Evolutionary conservation across 2,797 vertebrate species (phyloP).

Genomic region (Sorex maritimensis): DNA sequence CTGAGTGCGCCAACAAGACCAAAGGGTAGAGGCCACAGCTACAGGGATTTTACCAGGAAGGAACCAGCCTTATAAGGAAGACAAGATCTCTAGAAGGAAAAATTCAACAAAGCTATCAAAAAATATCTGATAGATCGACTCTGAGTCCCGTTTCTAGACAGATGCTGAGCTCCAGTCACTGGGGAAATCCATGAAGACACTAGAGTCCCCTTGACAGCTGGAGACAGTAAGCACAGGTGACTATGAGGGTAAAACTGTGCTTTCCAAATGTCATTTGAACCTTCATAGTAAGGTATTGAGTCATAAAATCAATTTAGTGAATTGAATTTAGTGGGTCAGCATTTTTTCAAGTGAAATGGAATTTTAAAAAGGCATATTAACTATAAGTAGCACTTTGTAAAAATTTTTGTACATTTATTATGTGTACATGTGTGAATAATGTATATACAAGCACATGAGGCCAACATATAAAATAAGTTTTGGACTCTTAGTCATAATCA

Average conservation of each 20-base stretch:
- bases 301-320: background rate
- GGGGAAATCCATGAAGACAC: constrained; percentile 45
- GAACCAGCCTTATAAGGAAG: background rate
- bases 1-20: background rate
- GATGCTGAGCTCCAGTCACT: background rate
- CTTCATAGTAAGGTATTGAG: background rate
- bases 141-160: background rate
- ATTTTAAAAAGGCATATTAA: constrained; percentile 19
- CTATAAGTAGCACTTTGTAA: background rate
- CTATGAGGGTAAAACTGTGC: background rate
- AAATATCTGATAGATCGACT: background rate
- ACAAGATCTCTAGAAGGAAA: background rate
- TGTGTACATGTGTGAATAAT: background rate
- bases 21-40: background rate
- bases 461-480: background rate
- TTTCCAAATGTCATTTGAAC: constrained; percentile 5
- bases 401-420: background rate
- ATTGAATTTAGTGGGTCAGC: background rate
- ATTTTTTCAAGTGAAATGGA: background rate
- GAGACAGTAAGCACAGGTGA: background rate
- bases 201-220: background rate
- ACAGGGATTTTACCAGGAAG: background rate
- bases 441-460: background rate
- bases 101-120: background rate
- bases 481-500: background rate